Conservation (phyloP, 1,140 invertebrate species). For the Riptortus pedestris region DNA sequence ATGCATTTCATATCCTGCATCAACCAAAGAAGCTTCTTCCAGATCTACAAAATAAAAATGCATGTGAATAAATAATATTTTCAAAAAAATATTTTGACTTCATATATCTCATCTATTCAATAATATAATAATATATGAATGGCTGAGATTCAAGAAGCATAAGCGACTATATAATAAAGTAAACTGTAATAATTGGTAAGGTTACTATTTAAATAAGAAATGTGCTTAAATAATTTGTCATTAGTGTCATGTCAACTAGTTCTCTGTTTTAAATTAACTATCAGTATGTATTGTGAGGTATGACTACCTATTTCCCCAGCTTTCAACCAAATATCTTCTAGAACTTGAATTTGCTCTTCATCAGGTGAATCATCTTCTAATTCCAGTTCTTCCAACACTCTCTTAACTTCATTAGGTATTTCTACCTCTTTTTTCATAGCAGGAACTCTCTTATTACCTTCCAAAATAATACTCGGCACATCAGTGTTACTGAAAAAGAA, state of each 20-base stretch:
- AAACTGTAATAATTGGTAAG: no score
- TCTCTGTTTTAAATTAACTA: no score
- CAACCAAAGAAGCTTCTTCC: conserved; percentile 42
- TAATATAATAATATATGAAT: neutral
- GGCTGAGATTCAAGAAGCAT: no score
- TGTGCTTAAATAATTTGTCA: no score
- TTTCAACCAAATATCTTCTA: conserved; percentile 72
- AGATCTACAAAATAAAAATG: conserved; percentile 37
- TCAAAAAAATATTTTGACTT: no score
- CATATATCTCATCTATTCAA: neutral
- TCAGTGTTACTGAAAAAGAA: neutral
- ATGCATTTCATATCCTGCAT: conserved; percentile 45
- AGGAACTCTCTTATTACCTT: conserved; percentile 43
- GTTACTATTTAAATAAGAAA: no score
- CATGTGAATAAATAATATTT: conserved; percentile 6
- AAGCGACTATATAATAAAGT: no score
- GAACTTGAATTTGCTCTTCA: conserved; percentile 60
- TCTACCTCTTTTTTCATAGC: conserved; percentile 44
- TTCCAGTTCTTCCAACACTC: conserved; percentile 40
- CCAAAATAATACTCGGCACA: neutral
- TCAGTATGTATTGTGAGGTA: no score
- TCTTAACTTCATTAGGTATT: conserved; percentile 42
- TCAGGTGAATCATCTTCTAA: conserved; percentile 44
- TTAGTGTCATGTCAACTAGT: no score
- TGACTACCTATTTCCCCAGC: conserved; percentile 66